A percentile compares a stretch with the other conserved stretches of the same genome.
These are phyloP conservation scores for Scaeva pyrastri DNA, from an alignment of 2,888 invertebrate genomes.

Conservation along the genomic window DNA sequence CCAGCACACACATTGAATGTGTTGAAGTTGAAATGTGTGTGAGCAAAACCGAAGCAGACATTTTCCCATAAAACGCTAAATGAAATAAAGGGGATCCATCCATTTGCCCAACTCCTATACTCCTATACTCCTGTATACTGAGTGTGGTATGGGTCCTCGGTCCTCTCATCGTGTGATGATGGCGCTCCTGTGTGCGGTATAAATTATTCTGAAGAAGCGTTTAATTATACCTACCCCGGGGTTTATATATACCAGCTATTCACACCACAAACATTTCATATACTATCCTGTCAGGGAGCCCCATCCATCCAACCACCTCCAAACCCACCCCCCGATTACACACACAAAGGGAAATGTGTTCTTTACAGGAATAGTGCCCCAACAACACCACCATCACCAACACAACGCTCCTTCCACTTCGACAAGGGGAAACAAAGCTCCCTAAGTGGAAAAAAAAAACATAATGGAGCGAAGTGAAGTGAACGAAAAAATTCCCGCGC, in stretches of 20 bases:
- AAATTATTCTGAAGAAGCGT: conserved; percentile 57
- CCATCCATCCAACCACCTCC: neutral
- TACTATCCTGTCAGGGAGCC: neutral
- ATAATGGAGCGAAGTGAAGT: too few relatives aligned
- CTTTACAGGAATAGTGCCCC: conserved; percentile 13
- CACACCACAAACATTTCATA: conserved; percentile 42
- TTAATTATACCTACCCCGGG: conserved; percentile 55
- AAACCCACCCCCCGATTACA: neutral
- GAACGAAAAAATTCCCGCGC: conserved; percentile 2
- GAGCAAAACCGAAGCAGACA: neutral
- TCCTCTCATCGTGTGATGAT: neutral
- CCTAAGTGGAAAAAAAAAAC: neutral
- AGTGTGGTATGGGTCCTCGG: neutral
- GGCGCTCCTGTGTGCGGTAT: conserved; percentile 12
- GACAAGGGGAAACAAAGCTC: conserved; percentile 20
- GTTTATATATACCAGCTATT: neutral
- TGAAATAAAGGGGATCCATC: conserved; percentile 38
- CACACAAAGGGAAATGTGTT: neutral
- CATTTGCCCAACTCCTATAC: conserved; percentile 4
- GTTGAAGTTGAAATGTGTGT: neutral
- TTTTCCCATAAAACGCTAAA: conserved; percentile 27
- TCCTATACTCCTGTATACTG: too few relatives aligned
- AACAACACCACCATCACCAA: too few relatives aligned
- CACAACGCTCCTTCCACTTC: too few relatives aligned
- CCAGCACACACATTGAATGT: too few relatives aligned